Evolutionary conservation across 2,888 invertebrate species (phyloP), one percentile per base, ranked within the genome.

Genomic region (Cylloceria caligata): DNA sequence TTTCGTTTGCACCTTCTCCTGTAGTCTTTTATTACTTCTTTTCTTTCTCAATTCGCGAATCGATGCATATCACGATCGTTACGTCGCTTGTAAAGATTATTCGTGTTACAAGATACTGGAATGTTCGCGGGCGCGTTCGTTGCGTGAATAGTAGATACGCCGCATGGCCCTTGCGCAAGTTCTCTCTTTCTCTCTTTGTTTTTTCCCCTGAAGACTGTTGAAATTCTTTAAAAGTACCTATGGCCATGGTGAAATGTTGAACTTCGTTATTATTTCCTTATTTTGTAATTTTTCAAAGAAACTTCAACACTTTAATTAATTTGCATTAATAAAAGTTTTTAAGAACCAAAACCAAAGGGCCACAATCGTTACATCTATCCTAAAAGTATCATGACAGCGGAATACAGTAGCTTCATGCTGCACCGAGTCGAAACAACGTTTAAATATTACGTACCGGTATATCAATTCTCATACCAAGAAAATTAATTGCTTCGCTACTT

Each of bases 61-160:
- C 71, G 82, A 82, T 82, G 71, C 49, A 60, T 79, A 82, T 82
- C 82, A 74, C 24, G 65, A 42, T 82, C 74, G 78, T 79, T 78
- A 82, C 78, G 78, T 78, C 42, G 72, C 68, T 64, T 42, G 57
- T 55, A 16, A 42, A 42, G 60, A 67, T 73, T 79, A 78, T 71
- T 75, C 78, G 75, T 71, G 74, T 82, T 79, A 75, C 78, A 78
- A 74, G 82, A 82, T 82, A 78, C 42, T 65, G 71, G 60, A 45
- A 27, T 67, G 45, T 71, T 60, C 72, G 39, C 78, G 65, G 42
- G 60, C 77, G 65, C 42, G 65, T 71, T 74, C 74, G 67, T 79
- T 82, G 71, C 74, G 81, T 82, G 69, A 34, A 81, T 71, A 65
- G 19, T 71, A 45, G 24, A 64, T 57, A 77, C 68, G 60, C 64